Conservation (phyloP, 2,113 vertebrate genomes). For the Gallinago undulata region DNA sequence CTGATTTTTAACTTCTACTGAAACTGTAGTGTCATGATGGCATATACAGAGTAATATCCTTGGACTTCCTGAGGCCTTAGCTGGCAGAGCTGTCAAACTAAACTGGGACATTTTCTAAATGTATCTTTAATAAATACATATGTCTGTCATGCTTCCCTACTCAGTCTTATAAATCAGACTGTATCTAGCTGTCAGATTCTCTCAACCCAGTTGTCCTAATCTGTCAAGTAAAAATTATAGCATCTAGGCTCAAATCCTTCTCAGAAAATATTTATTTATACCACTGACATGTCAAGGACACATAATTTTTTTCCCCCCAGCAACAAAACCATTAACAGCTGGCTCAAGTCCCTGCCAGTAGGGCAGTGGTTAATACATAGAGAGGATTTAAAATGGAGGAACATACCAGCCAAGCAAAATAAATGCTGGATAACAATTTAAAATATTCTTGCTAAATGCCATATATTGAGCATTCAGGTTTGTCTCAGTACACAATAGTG, state of each 20-base stretch:
- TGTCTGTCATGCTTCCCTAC: conserved; percentile 56
- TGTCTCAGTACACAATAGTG: neutral
- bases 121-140: conserved; percentile 56
- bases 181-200: conserved; percentile 40
- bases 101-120: conserved; percentile 13
- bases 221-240: conserved; percentile 56
- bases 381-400: conserved; percentile 11
- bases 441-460: neutral
- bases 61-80: conserved; percentile 4
- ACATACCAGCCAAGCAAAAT: neutral
- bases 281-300: conserved; percentile 62
- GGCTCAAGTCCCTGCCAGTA: conserved; percentile 25
- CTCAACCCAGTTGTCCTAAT: conserved; percentile 45
- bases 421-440: neutral
- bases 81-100: conserved; percentile 43
- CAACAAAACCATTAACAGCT: conserved; percentile 57
- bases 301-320: neutral
- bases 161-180: conserved; percentile 53
- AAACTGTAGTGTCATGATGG: neutral
- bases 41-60: neutral
- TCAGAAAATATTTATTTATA: conserved; percentile 64
- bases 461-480: neutral
- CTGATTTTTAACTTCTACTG: neutral
- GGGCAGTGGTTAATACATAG: conserved; percentile 3
- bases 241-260: conserved; percentile 38